Conservation (phyloP, 2,888 invertebrate genomes). For the Pasiphila rectangulata region DNA sequence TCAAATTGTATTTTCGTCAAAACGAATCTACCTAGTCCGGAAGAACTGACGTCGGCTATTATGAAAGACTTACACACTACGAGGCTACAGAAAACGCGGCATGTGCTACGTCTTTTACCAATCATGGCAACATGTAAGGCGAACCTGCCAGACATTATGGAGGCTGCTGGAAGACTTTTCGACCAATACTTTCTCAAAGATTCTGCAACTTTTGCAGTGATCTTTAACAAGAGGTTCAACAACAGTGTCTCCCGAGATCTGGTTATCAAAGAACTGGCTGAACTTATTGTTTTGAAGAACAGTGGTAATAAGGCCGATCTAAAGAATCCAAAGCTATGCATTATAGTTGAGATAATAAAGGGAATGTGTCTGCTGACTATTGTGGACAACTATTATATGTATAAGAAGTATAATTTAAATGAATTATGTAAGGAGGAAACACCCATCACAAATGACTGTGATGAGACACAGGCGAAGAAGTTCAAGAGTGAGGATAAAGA, state of each 20-base stretch:
- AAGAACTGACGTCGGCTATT: conserved; percentile 85
- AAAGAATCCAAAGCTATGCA: conserved; percentile 86
- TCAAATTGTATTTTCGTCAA: conserved; percentile 93
- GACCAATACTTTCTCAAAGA: conserved; percentile 87
- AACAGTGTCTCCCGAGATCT: conserved; percentile 85
- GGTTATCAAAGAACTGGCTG: conserved; percentile 87
- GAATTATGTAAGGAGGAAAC: conserved; percentile 80
- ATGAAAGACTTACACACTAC: conserved; percentile 86
- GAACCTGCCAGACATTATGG: conserved; percentile 86
- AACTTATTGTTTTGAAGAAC: conserved; percentile 85
- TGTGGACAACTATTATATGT: conserved; percentile 87
- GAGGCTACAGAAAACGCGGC: conserved; percentile 86
- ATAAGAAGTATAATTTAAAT: conserved; percentile 91
- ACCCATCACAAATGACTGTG: conserved; percentile 50
- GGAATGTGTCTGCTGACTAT: conserved; percentile 90
- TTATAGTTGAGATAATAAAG: conserved; percentile 91
- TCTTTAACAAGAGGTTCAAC: conserved; percentile 90
- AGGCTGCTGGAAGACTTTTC: conserved; percentile 83
- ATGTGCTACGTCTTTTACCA: conserved; percentile 89
- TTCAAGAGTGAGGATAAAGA: conserved; percentile 55
- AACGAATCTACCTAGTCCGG: conserved; percentile 88
- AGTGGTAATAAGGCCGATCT: conserved; percentile 88
- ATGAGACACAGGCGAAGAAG: conserved; percentile 68
- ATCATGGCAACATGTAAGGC: conserved; percentile 91
- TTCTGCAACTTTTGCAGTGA: conserved; percentile 86